Conservation (phyloP, 64 coral and sea anemone genomes). For the Stichodactyla helianthus region DNA sequence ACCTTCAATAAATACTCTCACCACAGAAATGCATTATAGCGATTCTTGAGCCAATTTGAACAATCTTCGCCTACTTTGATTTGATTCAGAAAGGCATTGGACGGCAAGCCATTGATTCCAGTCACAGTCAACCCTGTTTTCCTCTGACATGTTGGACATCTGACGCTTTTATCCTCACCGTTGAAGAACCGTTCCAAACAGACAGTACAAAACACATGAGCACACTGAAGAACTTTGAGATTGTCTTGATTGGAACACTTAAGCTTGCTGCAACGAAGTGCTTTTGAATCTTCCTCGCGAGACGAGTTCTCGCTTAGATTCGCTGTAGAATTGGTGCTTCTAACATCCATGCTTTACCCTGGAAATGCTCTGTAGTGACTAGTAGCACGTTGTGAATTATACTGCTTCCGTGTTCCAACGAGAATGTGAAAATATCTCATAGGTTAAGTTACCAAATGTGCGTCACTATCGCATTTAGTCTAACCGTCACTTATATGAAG, state of each 20-base stretch:
- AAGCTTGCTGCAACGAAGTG: not conserved
- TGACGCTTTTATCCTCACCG: not conserved
- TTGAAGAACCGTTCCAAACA: conserved; percentile 42
- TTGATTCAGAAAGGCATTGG: conserved; percentile 34
- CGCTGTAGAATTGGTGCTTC: not conserved
- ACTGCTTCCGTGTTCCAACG: not conserved
- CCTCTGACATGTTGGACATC: conserved; percentile 14
- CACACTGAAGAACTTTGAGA: conserved; percentile 46
- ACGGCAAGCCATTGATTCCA: conserved; percentile 35
- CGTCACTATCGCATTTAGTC: not conserved
- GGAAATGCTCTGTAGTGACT: not conserved
- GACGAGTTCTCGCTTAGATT: not conserved
- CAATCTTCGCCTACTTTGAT: conserved; percentile 20
- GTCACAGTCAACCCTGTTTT: not conserved
- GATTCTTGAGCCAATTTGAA: conserved; percentile 31
- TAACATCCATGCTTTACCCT: not conserved
- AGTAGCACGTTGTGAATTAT: not conserved
- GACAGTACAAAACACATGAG: conserved; percentile 35
- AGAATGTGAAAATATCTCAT: not conserved
- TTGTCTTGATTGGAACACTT: not conserved
- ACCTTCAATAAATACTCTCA: not conserved
- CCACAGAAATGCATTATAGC: conserved; percentile 37
- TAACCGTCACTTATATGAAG: not conserved
- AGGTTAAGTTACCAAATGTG: not conserved
- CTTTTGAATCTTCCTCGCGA: not conserved